Base-by-base conservation (phyloP, 2,797 vertebrate species). In the Sparus aurata region DNA sequence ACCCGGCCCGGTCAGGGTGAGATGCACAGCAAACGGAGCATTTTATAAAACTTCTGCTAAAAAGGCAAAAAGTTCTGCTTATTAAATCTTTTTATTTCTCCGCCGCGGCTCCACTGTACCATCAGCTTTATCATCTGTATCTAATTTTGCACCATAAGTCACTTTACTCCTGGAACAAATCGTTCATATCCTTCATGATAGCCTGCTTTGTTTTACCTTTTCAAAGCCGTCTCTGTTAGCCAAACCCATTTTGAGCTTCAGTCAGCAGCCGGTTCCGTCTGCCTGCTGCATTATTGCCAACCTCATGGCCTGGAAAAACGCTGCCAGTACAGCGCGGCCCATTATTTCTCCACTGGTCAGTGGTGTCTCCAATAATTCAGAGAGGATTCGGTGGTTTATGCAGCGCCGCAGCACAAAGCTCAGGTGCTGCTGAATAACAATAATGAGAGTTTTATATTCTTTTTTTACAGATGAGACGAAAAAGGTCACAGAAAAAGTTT, bases 161-260 rank as follows among this genome's bases (percentile, higher is more conserved):
- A 0, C 2, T 34, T 34, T 34, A 1, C 30, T 34, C 30, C 6
- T 34, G 30, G 30, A 34, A 34, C 30, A 34, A 34, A 34, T 34
- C 30, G 30, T 34, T 72, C 34, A 1, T 49, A 70, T 38, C 55
- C 41, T 47, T 53, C 46, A 43, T 12, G 27, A 47, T 7, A 5
- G 17, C 27, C 49, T 0, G 34, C 80, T 89, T 87, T 85, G 82
- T 80, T 85, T 77, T 54, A 67, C 75, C 75, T 79, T 46, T 85
- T 25, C 85, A 85, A 80, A 89, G 82, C 22, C 27, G 4, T 47
- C 38, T 78, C 25, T 12, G 45, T 67, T 3, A 30, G 82, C 77
- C 79, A 84, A 68, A 83, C 74, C 79, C 65, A 49, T 58, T 66
- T 5, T 6, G 59, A 75, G 77, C 70, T 70, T 80, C 73, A 80